These are phyloP conservation scores for Melanostoma mellinum DNA, from an alignment of 2,888 invertebrate species.

Conservation along the genomic window DNA sequence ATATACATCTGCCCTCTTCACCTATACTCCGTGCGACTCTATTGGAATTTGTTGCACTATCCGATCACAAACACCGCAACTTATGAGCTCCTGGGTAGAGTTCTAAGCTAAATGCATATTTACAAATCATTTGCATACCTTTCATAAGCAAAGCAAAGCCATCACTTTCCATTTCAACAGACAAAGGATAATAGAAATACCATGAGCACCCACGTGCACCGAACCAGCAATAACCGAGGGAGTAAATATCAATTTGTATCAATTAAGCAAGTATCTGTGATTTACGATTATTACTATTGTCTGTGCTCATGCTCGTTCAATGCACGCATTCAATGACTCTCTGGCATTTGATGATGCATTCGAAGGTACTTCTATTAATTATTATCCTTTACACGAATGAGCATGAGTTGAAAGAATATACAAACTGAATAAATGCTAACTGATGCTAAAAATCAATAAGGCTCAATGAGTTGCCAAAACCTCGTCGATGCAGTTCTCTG, in stretches of 20 bases:
- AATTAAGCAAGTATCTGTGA: slow-evolving; percentile 62
- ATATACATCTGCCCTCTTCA: too few species aligned
- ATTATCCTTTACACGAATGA: slow-evolving; percentile 1
- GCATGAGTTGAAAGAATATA: not conserved
- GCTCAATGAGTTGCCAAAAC: slow-evolving; percentile 15
- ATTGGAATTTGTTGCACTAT: slow-evolving; percentile 11
- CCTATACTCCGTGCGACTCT: too few species aligned
- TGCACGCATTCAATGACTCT: slow-evolving; percentile 29
- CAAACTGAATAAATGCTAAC: not conserved
- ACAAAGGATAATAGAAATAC: slow-evolving; percentile 46
- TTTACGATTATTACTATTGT: slow-evolving; percentile 51
- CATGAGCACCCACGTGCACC: slow-evolving; percentile 15
- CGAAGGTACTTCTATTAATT: slow-evolving; percentile 31
- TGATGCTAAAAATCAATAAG: slow-evolving; percentile 48
- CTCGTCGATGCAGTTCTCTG: not conserved
- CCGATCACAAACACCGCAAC: not conserved
- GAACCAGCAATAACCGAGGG: slow-evolving; percentile 30
- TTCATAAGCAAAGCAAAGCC: slow-evolving; percentile 32
- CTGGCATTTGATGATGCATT: slow-evolving; percentile 47
- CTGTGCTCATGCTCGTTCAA: slow-evolving; percentile 26
- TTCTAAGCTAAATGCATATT: slow-evolving; percentile 36
- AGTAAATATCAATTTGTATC: slow-evolving; percentile 71
- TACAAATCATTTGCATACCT: slow-evolving; percentile 67
- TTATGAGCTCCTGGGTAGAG: not conserved
- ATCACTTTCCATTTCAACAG: slow-evolving; percentile 67